Base-by-base conservation (phyloP, 2,888 invertebrate species). In the Nomada lathburiana region DNA sequence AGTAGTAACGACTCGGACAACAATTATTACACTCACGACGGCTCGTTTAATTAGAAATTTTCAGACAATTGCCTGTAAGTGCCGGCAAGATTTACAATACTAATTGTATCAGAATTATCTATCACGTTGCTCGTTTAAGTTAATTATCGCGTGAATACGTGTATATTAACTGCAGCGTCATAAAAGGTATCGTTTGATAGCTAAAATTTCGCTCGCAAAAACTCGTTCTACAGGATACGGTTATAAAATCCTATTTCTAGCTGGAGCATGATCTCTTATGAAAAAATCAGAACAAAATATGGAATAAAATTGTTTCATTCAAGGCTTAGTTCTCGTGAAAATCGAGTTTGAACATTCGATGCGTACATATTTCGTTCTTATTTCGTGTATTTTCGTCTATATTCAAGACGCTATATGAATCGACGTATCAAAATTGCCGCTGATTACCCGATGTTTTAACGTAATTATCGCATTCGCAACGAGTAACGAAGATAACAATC, bases 401-500 rank as follows among this genome's bases (percentile, higher is more conserved):
- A 18, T 50, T 52, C 20, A 1, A 20, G 23, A 16, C 50, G 11
- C 64, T n/a, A 59, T 59, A 59, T n/a, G 13, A 26, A 64, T 53
- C 59, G 57, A 16, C 20, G 26, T 20, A 57, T 76, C 44, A 59
- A 57, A 62, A 50, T 23, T 13, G 36, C 9, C 47, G 36, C 20
- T 50, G 36, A 59, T 62, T 29, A 18, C 13, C 11, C 2, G 20
- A 68, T 69, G 59, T 53, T 65, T 76, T 67, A 64, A 63, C 53
- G 62, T 76, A 76, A 87, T 87, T 84, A 85, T 76, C 70, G 59
- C 57, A 53, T 65, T 76, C 64, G 70, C 50, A 59, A 67, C 42
- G 47, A 63, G 65, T 53, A 65, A 50, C 42, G 62, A 72, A 65
- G 70, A 82, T 74, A 84, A 86, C 73, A 71, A 63, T 82, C 76